phyloP scores from a whole-genome alignment of 2,888 invertebrate genomes.

The Orchestes rusci region DNA sequence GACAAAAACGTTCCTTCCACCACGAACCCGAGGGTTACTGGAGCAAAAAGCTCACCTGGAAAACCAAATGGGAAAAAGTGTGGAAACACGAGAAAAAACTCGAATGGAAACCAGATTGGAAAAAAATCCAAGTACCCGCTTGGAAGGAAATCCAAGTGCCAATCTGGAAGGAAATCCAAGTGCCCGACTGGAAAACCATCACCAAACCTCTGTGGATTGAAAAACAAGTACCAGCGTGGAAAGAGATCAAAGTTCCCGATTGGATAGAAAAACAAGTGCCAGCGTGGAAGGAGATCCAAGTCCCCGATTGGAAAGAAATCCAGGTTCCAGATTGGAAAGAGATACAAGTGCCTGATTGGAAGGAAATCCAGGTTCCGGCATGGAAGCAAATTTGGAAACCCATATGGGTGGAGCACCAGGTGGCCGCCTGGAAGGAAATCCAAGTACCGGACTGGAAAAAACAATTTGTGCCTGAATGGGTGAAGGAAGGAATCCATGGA shows the following conservation, averaged over 20 bases:
- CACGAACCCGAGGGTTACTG: slow-evolving; percentile 63
- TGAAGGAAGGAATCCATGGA: slow-evolving; percentile 72
- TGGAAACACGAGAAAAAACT: slow-evolving; percentile 72
- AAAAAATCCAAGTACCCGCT: slow-evolving; percentile 54
- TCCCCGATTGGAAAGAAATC: slow-evolving; percentile 54
- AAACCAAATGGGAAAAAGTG: slow-evolving; percentile 70
- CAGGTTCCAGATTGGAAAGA: slow-evolving; percentile 61
- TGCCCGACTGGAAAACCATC: slow-evolving; percentile 69
- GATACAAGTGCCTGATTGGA: slow-evolving; percentile 50
- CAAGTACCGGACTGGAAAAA: slow-evolving; percentile 58
- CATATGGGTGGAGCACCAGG: slow-evolving; percentile 65
- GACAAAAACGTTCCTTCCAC: slow-evolving; percentile 53
- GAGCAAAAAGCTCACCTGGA: slow-evolving; percentile 80
- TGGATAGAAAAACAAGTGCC: slow-evolving; percentile 58
- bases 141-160: slow-evolving; percentile 69
- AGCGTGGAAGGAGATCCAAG: slow-evolving; percentile 58
- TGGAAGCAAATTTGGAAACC: slow-evolving; percentile 51
- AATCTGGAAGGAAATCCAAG: slow-evolving; percentile 72
- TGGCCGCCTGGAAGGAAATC: slow-evolving; percentile 50
- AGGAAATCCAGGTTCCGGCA: slow-evolving; percentile 57
- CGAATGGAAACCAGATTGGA: slow-evolving; percentile 67
- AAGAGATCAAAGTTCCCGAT: slow-evolving; percentile 56
- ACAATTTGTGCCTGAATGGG: slow-evolving; percentile 65
- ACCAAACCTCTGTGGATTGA: slow-evolving; percentile 73
- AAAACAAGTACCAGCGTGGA: slow-evolving; percentile 62